phyloP scores from a whole-genome alignment of 2,888 invertebrate species.

The Fragum fragum region DNA sequence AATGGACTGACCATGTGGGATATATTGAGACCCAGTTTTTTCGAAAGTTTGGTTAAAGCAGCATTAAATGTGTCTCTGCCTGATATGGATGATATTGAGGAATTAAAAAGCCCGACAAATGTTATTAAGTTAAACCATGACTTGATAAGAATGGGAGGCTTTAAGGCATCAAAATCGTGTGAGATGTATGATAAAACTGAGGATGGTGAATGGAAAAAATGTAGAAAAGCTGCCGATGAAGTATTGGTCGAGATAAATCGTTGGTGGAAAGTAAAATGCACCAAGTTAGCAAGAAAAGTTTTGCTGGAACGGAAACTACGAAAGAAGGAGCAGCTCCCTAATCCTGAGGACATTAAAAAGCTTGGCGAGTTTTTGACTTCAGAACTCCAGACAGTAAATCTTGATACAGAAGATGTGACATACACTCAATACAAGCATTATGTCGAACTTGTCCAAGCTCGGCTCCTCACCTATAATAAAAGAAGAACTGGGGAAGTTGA shows the following conservation, averaged over 20 bases:
- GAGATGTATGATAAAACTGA: constrained; percentile 23
- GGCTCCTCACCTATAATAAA: constrained; percentile 27
- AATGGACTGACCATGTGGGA: constrained; percentile 30
- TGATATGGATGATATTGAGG: constrained; percentile 43
- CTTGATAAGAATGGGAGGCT: constrained; percentile 25
- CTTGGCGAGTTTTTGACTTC: constrained; percentile 7
- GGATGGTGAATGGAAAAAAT: constrained; percentile 34
- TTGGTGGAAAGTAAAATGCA: constrained; percentile 15
- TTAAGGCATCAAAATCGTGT: constrained; percentile 17
- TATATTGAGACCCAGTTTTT: constrained; percentile 21
- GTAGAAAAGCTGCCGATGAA: constrained; percentile 11
- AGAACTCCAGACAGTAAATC: not conserved
- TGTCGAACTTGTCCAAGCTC: not conserved
- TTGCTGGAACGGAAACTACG: constrained; percentile 18
- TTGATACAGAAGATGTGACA: constrained; percentile 10
- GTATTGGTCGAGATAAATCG: constrained; percentile 4
- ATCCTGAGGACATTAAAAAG: constrained; percentile 24
- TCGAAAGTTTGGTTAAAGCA: constrained; percentile 17
- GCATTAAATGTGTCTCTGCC: constrained; percentile 22
- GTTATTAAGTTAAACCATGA: constrained; percentile 32
- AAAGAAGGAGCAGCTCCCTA: constrained; percentile 13
- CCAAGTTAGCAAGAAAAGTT: constrained; percentile 30
- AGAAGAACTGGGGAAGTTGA: constrained; percentile 29
- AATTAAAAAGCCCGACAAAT: constrained; percentile 39
- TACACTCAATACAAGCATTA: not conserved